A percentile compares a stretch with the other conserved stretches of the same genome.
phyloP scores from a whole-genome alignment of 2,888 invertebrate genomes.

The Sminthurinus aureus region DNA sequence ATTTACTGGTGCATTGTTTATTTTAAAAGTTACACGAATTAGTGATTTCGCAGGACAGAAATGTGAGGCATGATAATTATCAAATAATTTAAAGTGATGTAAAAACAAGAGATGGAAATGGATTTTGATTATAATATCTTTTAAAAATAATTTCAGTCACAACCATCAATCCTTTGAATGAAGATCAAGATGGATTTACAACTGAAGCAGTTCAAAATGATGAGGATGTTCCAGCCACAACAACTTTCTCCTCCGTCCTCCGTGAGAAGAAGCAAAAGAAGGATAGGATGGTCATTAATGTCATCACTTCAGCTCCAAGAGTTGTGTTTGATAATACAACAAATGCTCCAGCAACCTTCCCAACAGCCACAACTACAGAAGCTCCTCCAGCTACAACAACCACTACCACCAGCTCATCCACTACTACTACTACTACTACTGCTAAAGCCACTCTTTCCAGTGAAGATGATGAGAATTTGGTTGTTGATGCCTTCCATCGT shows the following conservation, averaged over 20 bases:
- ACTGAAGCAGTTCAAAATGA: constrained; percentile 32
- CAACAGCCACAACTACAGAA: constrained; percentile 37
- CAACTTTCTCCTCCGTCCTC: constrained; percentile 41
- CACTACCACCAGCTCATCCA: constrained; percentile 15
- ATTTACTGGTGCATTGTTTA: no score
- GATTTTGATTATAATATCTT: no score
- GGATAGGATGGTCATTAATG: constrained; percentile 51
- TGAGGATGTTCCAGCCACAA: constrained; percentile 42
- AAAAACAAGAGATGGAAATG: no score
- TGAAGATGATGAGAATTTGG: constrained; percentile 55
- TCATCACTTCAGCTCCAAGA: constrained; percentile 55
- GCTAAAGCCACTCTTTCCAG: neutral
- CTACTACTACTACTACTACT: neutral
- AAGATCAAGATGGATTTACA: constrained; percentile 50
- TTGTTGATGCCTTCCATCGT: constrained; percentile 53
- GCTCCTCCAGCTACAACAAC: constrained; percentile 26
- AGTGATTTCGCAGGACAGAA: no score
- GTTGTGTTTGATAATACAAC: constrained; percentile 44
- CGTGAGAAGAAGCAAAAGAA: constrained; percentile 18
- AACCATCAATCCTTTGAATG: constrained; percentile 33
- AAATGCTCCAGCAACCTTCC: constrained; percentile 29
- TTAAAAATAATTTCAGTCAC: constrained; percentile 8
- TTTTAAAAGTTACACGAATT: no score
- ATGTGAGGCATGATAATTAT: no score
- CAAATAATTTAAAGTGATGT: no score